Conservation (phyloP, 23 tunicate genomes). For the Halocynthia roretzi region DNA sequence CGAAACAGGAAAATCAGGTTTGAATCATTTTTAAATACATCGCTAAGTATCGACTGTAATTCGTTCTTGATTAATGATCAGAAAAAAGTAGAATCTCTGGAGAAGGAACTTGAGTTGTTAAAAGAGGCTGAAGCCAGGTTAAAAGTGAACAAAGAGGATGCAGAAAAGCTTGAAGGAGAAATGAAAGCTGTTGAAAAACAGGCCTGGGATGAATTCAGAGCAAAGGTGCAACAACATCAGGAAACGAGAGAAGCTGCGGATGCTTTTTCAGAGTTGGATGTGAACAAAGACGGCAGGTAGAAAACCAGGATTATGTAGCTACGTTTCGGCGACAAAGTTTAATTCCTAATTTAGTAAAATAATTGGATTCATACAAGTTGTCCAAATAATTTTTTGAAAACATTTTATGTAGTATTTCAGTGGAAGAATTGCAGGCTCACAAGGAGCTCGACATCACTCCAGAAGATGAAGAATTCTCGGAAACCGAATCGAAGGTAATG, state of each 20-base stretch:
- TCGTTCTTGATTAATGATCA: not conserved
- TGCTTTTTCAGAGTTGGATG: conserved; percentile 80
- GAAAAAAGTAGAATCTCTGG: conserved; percentile 10
- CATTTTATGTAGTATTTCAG: conserved; percentile 5
- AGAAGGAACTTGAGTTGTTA: conserved; percentile 13
- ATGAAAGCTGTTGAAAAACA: conserved; percentile 15
- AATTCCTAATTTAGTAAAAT: too few species aligned
- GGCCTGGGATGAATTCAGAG: conserved; percentile 9
- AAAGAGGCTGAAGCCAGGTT: conserved; percentile 2
- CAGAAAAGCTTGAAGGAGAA: conserved; percentile 56
- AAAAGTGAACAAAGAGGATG: conserved; percentile 11
- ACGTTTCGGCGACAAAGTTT: too few species aligned
- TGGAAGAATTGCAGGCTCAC: conserved; percentile 35
- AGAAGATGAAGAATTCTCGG: conserved; percentile 40
- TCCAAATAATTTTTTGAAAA: too few species aligned
- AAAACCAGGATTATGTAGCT: too few species aligned
- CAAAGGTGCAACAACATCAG: conserved; percentile 25
- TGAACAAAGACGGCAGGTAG: conserved; percentile 78
- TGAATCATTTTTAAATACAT: not conserved
- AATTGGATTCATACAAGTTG: too few species aligned
- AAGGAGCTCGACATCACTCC: conserved; percentile 54
- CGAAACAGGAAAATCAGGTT: conserved; percentile 6
- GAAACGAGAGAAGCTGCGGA: conserved; percentile 50
- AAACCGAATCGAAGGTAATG: conserved; percentile 39
- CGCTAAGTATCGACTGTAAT: not conserved